Evolutionary conservation across 1,140 invertebrate species (phyloP).

Genomic region (Sycophaga agraensis): DNA sequence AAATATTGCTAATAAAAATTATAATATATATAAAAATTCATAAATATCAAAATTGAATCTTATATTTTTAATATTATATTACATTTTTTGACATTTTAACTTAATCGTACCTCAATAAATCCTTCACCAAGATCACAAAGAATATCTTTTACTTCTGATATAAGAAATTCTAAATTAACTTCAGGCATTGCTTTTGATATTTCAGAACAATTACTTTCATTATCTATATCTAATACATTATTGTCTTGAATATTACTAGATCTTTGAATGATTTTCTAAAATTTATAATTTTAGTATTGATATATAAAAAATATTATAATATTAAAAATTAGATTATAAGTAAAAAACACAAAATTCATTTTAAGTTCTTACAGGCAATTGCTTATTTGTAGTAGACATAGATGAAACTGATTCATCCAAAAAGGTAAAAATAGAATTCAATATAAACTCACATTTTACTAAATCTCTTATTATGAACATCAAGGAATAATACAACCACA

Average conservation of each 20-base stretch:
- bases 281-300: constrained; percentile 8
- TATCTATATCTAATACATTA: constrained; percentile 6
- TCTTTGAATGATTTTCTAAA: constrained; percentile 30
- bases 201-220: neutral
- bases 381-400: constrained; percentile 6
- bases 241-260: constrained; percentile 29
- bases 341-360: no score
- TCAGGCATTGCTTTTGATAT: constrained; percentile 32
- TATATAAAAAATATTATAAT: neutral
- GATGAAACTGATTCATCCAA: constrained; percentile 7
- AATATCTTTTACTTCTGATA: constrained; percentile 75
- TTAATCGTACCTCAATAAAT: constrained; percentile 61
- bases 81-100: no score
- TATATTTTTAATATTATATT: no score
- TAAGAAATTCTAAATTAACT: constrained; percentile 61
- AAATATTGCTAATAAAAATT: no score
- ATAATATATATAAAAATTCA: no score
- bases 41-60: no score
- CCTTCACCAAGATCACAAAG: constrained; percentile 78
- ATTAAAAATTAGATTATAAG: neutral
- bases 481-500: no score
- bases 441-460: constrained; percentile 63
- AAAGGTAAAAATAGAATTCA: constrained; percentile 56
- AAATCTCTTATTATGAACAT: constrained; percentile 56
- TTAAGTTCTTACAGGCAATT: constrained; percentile 30